Evolutionary conservation across 2,797 vertebrate genomes (phyloP).

Genomic region (Cephalopachus bancanus): DNA sequence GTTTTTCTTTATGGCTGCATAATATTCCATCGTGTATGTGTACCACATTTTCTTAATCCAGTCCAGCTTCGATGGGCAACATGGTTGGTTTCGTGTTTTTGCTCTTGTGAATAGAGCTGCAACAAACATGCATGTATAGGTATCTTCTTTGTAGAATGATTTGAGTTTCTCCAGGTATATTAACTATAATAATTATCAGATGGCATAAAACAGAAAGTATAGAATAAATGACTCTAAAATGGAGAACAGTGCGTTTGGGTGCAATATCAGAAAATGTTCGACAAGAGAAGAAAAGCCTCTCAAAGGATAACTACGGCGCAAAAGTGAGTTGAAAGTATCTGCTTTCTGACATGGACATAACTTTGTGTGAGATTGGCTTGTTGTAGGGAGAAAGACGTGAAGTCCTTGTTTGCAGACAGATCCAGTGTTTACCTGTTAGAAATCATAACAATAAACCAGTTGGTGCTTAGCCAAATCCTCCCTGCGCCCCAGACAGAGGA

Average conservation of each 20-base stretch:
- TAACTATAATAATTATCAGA: background rate
- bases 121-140: too few species aligned
- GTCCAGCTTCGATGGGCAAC: too few species aligned
- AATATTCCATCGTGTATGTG: too few species aligned
- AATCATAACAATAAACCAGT: slow-evolving; percentile 46
- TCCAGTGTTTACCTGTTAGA: background rate
- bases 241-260: background rate
- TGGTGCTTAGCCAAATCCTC: background rate
- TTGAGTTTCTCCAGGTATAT: too few species aligned
- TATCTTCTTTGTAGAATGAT: too few species aligned
- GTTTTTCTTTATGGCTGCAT: too few species aligned
- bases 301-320: slow-evolving; percentile 41
- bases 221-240: slow-evolving; percentile 2
- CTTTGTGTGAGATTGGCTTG: background rate
- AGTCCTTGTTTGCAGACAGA: background rate
- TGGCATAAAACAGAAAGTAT: background rate
- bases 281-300: slow-evolving; percentile 22
- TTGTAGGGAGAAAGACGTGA: slow-evolving; percentile 35
- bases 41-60: too few species aligned
- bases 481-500: slow-evolving; percentile 54
- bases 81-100: too few species aligned
- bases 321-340: background rate
- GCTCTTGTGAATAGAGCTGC: too few species aligned
- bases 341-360: slow-evolving; percentile 22
- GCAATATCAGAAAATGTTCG: background rate